Conservation (phyloP, 2,113 vertebrate species). For the Macrotis lagotis region DNA sequence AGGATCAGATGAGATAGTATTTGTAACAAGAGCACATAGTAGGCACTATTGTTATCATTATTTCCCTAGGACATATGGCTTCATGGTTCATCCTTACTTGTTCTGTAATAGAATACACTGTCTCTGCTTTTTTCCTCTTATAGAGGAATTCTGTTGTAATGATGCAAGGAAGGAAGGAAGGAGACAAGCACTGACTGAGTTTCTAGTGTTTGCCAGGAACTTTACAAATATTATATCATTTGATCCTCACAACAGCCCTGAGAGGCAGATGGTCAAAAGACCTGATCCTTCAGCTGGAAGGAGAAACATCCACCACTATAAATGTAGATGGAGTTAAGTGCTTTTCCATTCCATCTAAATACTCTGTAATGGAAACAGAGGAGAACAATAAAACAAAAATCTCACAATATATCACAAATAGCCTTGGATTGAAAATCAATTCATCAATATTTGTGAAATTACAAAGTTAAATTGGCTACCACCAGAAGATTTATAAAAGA, state of each 20-base stretch:
- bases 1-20: neutral
- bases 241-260: neutral
- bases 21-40: neutral
- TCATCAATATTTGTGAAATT: conserved; percentile 60
- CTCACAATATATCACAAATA: conserved; percentile 2
- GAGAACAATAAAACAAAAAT: neutral
- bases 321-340: conserved; percentile 13
- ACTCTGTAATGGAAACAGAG: conserved; percentile 43
- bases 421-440: conserved; percentile 52
- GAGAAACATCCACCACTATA: neutral
- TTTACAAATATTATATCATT: neutral
- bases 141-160: too few species aligned
- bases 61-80: neutral
- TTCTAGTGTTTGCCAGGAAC: neutral
- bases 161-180: neutral
- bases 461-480: conserved; percentile 53
- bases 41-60: neutral
- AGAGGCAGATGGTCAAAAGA: neutral
- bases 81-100: neutral
- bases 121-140: neutral
- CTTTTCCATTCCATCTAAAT: neutral
- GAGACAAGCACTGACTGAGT: neutral
- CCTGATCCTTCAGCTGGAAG: neutral
- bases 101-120: neutral
- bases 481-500: conserved; percentile 18